These are phyloP conservation scores for Rhegmatorhina hoffmannsi DNA, from an alignment of 2,113 vertebrate species.

Conservation along the genomic window DNA sequence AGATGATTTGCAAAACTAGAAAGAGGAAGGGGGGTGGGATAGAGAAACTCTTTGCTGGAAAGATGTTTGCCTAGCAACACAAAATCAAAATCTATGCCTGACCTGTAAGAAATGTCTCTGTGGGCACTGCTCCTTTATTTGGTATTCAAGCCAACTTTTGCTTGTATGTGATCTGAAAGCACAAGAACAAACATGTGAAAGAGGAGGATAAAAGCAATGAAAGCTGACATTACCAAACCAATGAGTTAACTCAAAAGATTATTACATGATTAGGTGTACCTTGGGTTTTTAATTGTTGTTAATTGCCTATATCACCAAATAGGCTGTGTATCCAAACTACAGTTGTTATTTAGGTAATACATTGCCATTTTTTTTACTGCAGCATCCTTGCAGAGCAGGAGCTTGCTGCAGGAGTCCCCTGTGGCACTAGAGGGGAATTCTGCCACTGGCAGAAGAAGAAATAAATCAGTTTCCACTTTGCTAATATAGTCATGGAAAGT, in stretches of 20 bases:
- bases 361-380: background rate
- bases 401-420: background rate
- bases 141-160: slow-evolving; percentile 20
- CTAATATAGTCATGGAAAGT: background rate
- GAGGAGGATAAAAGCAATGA: slow-evolving; percentile 11
- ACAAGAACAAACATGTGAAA: slow-evolving; percentile 45
- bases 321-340: background rate
- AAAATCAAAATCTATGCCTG: slow-evolving; percentile 20
- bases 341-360: background rate
- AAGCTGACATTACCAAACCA: background rate
- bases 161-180: slow-evolving; percentile 46
- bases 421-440: background rate
- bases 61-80: slow-evolving; percentile 17
- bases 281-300: background rate
- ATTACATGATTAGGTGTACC: background rate
- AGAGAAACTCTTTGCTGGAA: background rate
- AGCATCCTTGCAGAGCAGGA: background rate
- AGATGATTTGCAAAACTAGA: background rate
- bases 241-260: background rate
- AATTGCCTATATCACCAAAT: background rate
- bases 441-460: background rate
- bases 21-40: background rate
- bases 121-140: slow-evolving; percentile 32
- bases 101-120: slow-evolving; percentile 3
- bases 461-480: background rate